phyloP scores from a whole-genome alignment of 2,113 vertebrate genomes.

The Otolemur garnettii region DNA sequence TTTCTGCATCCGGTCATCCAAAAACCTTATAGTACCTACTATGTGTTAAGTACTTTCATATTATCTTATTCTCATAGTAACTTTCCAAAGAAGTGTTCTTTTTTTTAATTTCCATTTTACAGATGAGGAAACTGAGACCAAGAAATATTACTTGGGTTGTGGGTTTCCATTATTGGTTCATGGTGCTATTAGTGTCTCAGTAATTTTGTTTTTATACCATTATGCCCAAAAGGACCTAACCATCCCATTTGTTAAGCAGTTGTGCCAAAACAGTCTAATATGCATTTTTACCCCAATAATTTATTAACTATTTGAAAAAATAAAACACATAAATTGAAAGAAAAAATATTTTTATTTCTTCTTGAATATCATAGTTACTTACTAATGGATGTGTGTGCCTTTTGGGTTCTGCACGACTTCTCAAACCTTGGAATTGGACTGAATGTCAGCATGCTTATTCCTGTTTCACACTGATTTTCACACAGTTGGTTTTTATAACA shows the following conservation, averaged over 20 bases:
- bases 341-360: constrained; percentile 38
- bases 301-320: constrained; percentile 36
- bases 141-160: not conserved
- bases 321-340: constrained; percentile 25
- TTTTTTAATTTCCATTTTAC: constrained; percentile 52
- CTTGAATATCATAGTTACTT: constrained; percentile 1
- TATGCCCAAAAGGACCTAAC: not conserved
- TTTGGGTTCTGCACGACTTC: not conserved
- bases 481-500: constrained; percentile 1
- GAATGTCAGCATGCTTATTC: not conserved
- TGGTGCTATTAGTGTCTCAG: not conserved
- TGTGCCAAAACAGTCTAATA: not conserved
- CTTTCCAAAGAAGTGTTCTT: constrained; percentile 14
- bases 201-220: constrained; percentile 26
- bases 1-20: not conserved
- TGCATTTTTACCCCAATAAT: not conserved
- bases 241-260: constrained; percentile 9
- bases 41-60: not conserved
- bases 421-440: not conserved
- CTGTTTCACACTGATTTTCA: not conserved
- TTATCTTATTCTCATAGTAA: constrained; percentile 6
- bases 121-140: not conserved
- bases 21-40: not conserved
- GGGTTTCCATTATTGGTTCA: not conserved
- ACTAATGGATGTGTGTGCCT: not conserved